Base-by-base conservation (phyloP, 2,113 vertebrate genomes). In the Oenanthe melanoleuca region DNA sequence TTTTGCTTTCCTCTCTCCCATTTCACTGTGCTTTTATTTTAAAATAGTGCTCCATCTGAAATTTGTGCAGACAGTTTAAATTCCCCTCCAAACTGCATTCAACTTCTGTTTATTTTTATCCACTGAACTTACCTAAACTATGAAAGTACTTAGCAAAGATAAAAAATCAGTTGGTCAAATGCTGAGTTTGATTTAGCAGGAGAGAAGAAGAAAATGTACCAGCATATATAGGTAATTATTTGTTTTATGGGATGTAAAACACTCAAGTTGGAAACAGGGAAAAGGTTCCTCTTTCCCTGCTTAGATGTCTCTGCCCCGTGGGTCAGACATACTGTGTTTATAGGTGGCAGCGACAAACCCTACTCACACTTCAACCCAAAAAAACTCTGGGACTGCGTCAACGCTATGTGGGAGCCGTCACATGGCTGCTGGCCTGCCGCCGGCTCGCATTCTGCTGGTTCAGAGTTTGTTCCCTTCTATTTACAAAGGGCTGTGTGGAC, bases 361-460 rank as follows among this genome's bases (percentile, higher is more conserved):
- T 60, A 26, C 92, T 80, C 44, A 42, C 88, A 45, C 80, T 80
- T 65, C 77, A 65, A 28, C 49, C 89, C 94, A 42, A 80, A 75
- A 57, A 57, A 67, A 83, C 92, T 11, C 72, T 1, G 69, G 80
- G 94, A 37, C 94, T 67, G 94, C 92, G 92, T 37, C 95, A 92
- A 63, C 31, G 88, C 88, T 33, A 14, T 73, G 88, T 71, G 88
- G 88, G 14, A 66, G 73, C 95, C 26, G 85, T 88, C 94, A 85
- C 90, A 87, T 89, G 95, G 88, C 92, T 6, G 72, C 0, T 94
- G 95, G 94, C 94, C 87, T 2, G 67, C 26, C 16, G 94, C 95
- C 92, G 92, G 89, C 84, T 72, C 63, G 64, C 95, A 28, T 86
- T 82, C 94, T 82, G 94, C 95, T 82, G 89, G 5, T 72, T 60